These are phyloP conservation scores for Caligus rogercresseyi DNA, from an alignment of 1,140 invertebrate species.

Conservation along the genomic window DNA sequence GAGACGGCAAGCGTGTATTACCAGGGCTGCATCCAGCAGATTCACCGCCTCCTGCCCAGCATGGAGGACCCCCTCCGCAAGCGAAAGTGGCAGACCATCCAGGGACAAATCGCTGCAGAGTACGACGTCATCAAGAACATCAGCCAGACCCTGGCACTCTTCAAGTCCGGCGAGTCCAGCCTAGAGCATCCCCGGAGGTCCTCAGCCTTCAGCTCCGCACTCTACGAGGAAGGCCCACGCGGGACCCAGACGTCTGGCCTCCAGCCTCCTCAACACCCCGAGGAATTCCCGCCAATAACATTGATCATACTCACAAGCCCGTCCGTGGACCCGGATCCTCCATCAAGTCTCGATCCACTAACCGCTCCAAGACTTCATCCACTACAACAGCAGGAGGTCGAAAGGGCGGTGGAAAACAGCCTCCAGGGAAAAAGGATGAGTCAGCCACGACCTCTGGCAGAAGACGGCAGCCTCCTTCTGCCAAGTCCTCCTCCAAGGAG, in stretches of 20 bases:
- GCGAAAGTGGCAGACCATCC: constrained; percentile 69
- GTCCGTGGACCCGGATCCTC: constrained; percentile 18
- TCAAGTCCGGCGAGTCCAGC: constrained; percentile 23
- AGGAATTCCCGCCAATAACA: constrained; percentile 27
- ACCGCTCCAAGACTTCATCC: neutral
- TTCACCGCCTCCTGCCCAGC: constrained; percentile 58
- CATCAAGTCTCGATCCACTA: neutral
- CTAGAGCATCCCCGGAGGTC: neutral
- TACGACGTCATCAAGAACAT: constrained; percentile 20
- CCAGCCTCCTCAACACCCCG: constrained; percentile 37
- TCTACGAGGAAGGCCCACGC: constrained; percentile 42
- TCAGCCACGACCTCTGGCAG: no score
- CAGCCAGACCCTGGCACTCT: constrained; percentile 14
- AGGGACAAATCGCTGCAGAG: constrained; percentile 19
- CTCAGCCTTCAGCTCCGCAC: constrained; percentile 24
- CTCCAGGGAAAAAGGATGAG: constrained; percentile 15
- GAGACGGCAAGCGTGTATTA: constrained; percentile 86
- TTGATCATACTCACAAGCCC: constrained; percentile 16
- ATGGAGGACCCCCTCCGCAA: constrained; percentile 59
- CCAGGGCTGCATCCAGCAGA: constrained; percentile 75
- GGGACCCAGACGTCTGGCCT: constrained; percentile 51
- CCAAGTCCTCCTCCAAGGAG: constrained; percentile 20
- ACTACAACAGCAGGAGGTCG: constrained; percentile 4
- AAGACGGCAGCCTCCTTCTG: neutral
- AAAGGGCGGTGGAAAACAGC: constrained; percentile 10